Conservation (phyloP, 2,113 vertebrate genomes). For the Delphinapterus leucas region DNA sequence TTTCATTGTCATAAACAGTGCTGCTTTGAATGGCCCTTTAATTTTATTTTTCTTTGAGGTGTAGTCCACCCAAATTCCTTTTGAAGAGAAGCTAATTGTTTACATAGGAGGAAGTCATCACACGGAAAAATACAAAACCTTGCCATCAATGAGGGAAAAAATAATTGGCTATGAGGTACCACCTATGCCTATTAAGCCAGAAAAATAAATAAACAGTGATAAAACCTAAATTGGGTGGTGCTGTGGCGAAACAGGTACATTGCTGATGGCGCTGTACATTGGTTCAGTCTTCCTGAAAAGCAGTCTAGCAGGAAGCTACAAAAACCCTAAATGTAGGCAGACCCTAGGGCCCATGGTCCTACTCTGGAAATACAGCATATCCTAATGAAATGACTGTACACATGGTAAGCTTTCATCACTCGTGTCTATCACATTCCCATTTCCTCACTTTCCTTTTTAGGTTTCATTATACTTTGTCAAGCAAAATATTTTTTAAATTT, state of each 20-base stretch:
- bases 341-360: background rate
- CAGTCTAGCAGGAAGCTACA: background rate
- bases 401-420: background rate
- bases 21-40: background rate
- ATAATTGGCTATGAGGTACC: background rate
- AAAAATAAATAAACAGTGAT: background rate
- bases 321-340: background rate
- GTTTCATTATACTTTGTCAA: background rate
- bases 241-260: background rate
- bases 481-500: background rate
- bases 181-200: background rate
- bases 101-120: background rate
- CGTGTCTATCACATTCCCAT: background rate
- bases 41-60: background rate
- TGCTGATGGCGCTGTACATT: background rate
- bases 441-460: background rate
- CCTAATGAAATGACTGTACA: background rate
- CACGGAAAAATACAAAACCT: background rate
- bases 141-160: background rate
- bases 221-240: background rate
- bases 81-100: slow-evolving; percentile 13
- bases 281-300: background rate
- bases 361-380: background rate
- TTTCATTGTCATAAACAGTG: background rate
- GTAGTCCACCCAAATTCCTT: background rate